These are phyloP conservation scores for Jacana jacana DNA, from an alignment of 2,113 vertebrate species.

Conservation along the genomic window DNA sequence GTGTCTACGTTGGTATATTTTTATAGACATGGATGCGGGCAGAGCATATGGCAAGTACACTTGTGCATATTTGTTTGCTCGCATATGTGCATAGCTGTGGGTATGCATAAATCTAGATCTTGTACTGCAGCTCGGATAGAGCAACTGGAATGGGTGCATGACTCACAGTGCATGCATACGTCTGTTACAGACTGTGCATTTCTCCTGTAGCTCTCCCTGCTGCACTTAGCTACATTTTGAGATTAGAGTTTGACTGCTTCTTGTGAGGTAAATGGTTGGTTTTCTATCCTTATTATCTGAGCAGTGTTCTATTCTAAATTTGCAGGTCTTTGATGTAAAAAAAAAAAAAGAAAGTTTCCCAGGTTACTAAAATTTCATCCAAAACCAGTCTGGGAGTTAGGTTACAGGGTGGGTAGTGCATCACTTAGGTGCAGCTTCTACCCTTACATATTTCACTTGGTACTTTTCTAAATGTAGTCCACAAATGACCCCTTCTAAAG, in stretches of 20 bases:
- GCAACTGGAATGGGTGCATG: neutral
- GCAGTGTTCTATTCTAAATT: neutral
- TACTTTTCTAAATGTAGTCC: neutral
- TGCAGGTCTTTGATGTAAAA: neutral
- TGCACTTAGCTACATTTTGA: neutral
- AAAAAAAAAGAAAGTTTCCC: accelerated
- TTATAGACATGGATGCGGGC: neutral
- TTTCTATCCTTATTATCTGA: neutral
- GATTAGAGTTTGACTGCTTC: neutral
- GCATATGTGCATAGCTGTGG: neutral
- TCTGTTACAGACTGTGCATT: conserved; percentile 14
- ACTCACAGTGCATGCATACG: conserved; percentile 11
- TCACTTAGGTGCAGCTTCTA: neutral
- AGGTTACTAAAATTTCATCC: neutral
- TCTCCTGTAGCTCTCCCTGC: neutral
- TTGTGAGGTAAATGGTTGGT: neutral
- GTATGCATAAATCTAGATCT: neutral
- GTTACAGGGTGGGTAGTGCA: neutral
- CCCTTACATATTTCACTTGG: neutral
- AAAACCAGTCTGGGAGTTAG: neutral
- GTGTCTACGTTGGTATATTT: neutral
- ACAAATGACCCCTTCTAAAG: neutral
- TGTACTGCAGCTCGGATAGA: neutral
- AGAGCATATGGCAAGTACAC: conserved; percentile 24
- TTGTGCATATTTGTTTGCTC: conserved; percentile 37